Evolutionary conservation across 2,888 invertebrate species (phyloP).

Genomic region (Chloromyia formosa): DNA sequence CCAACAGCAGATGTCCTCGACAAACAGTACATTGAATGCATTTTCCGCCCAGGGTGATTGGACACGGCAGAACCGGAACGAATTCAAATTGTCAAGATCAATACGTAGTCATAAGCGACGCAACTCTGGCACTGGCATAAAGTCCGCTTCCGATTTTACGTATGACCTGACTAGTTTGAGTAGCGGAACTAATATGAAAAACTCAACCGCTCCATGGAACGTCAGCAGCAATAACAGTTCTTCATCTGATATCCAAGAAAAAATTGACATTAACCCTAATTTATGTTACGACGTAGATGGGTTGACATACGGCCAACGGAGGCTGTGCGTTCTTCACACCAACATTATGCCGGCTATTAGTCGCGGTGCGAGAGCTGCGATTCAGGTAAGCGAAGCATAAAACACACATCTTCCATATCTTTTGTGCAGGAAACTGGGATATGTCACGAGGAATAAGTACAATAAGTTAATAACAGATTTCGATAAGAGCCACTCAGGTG

Average conservation of each 20-base stretch:
- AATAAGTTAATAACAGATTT: not conserved
- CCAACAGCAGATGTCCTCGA: constrained; percentile 24
- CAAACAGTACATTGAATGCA: constrained; percentile 32
- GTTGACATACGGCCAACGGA: constrained; percentile 61
- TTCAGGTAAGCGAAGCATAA: constrained; percentile 58
- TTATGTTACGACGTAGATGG: constrained; percentile 61
- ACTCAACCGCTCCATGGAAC: constrained; percentile 57
- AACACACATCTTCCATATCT: constrained; percentile 14
- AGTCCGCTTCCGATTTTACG: constrained; percentile 49
- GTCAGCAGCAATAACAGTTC: constrained; percentile 49
- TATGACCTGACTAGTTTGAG: constrained; percentile 54
- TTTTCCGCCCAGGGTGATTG: not conserved
- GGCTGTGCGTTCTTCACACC: constrained; percentile 61
- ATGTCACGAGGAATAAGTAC: not conserved
- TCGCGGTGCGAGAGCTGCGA: constrained; percentile 62
- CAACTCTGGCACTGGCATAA: constrained; percentile 53
- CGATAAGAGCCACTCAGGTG: constrained; percentile 7
- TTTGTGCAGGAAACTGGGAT: constrained; percentile 1
- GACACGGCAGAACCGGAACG: constrained; percentile 37
- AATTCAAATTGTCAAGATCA: constrained; percentile 56
- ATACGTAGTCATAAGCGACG: constrained; percentile 58
- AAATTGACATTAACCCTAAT: constrained; percentile 62
- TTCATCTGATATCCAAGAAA: constrained; percentile 58
- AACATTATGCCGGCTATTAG: constrained; percentile 64
- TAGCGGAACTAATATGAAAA: constrained; percentile 56